phyloP scores from a whole-genome alignment of 2,888 invertebrate species.

The Dasypolia templi region DNA sequence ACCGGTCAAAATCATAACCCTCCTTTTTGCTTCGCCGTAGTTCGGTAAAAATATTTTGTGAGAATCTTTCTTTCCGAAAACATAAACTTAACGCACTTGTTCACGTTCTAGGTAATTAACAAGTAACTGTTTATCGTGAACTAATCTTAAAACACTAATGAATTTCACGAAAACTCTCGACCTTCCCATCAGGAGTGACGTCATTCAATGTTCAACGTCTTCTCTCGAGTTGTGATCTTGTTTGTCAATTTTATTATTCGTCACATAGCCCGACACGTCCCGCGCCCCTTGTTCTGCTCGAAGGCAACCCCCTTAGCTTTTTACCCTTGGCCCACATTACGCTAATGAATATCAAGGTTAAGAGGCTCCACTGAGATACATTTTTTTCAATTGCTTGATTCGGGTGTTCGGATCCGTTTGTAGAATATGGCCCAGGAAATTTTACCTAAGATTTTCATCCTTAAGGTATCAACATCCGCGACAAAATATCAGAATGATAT shows the following conservation, averaged over 20 bases:
- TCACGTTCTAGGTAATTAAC: not conserved
- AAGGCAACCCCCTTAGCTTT: conserved; percentile 58
- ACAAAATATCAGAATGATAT: not conserved
- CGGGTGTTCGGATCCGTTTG: not conserved
- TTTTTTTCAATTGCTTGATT: conserved; percentile 40
- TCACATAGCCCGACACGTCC: conserved; percentile 58
- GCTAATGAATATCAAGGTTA: conserved; percentile 59
- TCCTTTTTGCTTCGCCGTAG: no score
- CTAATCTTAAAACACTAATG: conserved; percentile 15
- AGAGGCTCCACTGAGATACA: conserved; percentile 29
- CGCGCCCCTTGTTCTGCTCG: conserved; percentile 57
- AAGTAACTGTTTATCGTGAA: conserved; percentile 20
- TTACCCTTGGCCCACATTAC: conserved; percentile 60
- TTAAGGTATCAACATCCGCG: not conserved
- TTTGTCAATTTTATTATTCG: conserved; percentile 60
- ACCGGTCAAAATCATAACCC: no score
- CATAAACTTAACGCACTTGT: not conserved
- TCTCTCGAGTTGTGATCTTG: conserved; percentile 53
- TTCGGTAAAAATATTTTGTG: not conserved
- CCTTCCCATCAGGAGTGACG: conserved; percentile 28
- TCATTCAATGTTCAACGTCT: conserved; percentile 44
- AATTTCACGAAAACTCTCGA: conserved; percentile 22
- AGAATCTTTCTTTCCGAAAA: not conserved
- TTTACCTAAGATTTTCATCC: not conserved
- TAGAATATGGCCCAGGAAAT: not conserved